phyloP scores from a whole-genome alignment of 1,140 invertebrate genomes.

The Penaeus vannamei region DNA sequence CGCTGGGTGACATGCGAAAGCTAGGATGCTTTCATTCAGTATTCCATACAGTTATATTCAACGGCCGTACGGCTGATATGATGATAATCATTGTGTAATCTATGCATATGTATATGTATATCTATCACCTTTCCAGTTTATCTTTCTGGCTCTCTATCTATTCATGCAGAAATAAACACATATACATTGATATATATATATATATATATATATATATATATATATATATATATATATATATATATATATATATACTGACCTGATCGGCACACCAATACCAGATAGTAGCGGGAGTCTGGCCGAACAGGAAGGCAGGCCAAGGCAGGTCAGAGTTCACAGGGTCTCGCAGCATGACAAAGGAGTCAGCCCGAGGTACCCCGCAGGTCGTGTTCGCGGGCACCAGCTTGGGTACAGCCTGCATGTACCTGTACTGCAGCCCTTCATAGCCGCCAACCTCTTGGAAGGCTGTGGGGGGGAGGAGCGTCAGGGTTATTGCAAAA shows the following conservation, averaged over 20 bases:
- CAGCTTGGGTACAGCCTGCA: conserved; percentile 70
- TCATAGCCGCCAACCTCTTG: conserved; percentile 73
- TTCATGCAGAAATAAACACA: background rate
- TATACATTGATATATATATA: background rate
- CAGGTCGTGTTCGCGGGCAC: conserved; percentile 67
- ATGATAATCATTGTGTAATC: no score
- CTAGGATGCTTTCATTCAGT: no score
- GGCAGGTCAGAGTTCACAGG: conserved; percentile 72
- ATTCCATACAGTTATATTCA: no score
- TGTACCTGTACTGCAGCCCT: conserved; percentile 72
- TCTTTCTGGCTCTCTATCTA: background rate
- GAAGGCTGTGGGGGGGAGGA: conserved; percentile 68
- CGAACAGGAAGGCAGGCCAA: conserved; percentile 75
- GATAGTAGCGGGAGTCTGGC: conserved; percentile 74
- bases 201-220: background rate
- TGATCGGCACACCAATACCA: conserved; percentile 77
- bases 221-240: background rate
- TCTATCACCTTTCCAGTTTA: background rate
- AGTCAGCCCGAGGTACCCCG: conserved; percentile 66
- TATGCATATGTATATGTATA: background rate
- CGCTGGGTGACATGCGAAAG: no score
- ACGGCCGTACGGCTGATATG: no score
- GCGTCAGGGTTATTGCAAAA: background rate
- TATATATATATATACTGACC: conserved; percentile 68
- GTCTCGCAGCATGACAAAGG: conserved; percentile 72